Base-by-base conservation (phyloP, 2,888 invertebrate genomes). In the Apamea anceps region DNA sequence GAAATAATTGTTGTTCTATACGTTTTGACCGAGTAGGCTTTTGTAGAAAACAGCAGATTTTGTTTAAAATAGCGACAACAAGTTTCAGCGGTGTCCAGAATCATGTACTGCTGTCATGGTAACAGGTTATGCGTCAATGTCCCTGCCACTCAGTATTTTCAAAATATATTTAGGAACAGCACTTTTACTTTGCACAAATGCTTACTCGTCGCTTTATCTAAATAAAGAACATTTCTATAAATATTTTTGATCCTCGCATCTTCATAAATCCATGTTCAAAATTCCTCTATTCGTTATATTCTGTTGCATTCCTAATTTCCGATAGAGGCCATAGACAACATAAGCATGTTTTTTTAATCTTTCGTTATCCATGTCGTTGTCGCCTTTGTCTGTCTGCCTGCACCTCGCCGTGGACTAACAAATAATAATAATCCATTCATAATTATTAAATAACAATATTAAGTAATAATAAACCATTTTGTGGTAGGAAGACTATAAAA, bases 371-470 rank as follows among this genome's bases (percentile, higher is more conserved):
- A 83, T 86, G 67, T 79, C 48, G 79, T 66, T 81, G 66, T 79
- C 88, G 90, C 90, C 91, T 90, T 88, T 91, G 88, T 91, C 92
- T 93, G 89, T 92, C 92, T 93, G 92, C 85, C 91, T 93, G 93
- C 91, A 92, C 93, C 92, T 91, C 89, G 83, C 91, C 90, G 89
- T 87, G 86, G 81, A 91, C 92, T 92, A 91, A 93, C 90, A 82
- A 77, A 72, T 21, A 71, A 80, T 82, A 73, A 81, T 54, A 57
- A 42, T 57, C 10, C 62, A 72, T 72, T 42, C 76, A 82, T 82
- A 75, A 75, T 72, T 8, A 80, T 80, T 70, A 32, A 87, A 75
- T 54, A 77, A 81, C 72, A 77, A 63, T 60, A n/a, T n/a, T n/a
- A 32, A 45, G 21, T 54, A 32, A 21, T 78, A 72, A 57, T 65